phyloP scores from a whole-genome alignment of 2,888 invertebrate genomes.

The Gibbula magus region DNA sequence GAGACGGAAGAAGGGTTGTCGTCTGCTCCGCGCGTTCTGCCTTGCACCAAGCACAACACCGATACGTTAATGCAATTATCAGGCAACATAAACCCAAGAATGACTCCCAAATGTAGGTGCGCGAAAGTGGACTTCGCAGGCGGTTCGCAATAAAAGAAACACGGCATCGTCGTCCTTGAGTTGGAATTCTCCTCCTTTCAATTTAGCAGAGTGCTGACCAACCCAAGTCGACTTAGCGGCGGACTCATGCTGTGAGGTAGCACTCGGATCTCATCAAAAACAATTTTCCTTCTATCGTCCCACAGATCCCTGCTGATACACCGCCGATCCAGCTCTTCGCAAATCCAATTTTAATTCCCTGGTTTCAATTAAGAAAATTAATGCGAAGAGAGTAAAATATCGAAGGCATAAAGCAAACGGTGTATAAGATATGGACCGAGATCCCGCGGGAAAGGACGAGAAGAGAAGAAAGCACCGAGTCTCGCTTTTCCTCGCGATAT shows the following conservation, averaged over 20 bases:
- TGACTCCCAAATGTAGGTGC: conserved; percentile 27
- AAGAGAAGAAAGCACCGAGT: conserved; percentile 25
- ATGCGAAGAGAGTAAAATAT: conserved; percentile 32
- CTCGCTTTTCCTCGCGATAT: conserved; percentile 20
- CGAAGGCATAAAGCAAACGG: conserved; percentile 31
- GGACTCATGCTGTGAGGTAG: conserved; percentile 19
- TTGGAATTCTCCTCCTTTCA: background rate
- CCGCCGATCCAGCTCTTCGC: conserved; percentile 19
- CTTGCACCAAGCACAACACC: background rate
- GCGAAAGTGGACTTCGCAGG: conserved; percentile 10
- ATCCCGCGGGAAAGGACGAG: conserved; percentile 12
- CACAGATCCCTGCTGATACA: conserved; percentile 22
- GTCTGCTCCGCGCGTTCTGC: background rate
- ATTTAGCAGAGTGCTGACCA: background rate
- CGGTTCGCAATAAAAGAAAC: conserved; percentile 20
- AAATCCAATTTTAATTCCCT: conserved; percentile 38
- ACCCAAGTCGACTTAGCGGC: background rate
- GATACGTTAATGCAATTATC: conserved; percentile 19
- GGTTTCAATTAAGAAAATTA: conserved; percentile 37
- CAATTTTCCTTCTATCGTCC: conserved; percentile 33
- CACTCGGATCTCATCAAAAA: conserved; percentile 33
- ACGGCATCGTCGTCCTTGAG: background rate
- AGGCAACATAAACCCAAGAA: conserved; percentile 25
- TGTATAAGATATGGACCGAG: conserved; percentile 31
- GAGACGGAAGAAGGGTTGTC: background rate